Conservation (phyloP, 2,888 invertebrate species). For the Oscheius sp. region DNA sequence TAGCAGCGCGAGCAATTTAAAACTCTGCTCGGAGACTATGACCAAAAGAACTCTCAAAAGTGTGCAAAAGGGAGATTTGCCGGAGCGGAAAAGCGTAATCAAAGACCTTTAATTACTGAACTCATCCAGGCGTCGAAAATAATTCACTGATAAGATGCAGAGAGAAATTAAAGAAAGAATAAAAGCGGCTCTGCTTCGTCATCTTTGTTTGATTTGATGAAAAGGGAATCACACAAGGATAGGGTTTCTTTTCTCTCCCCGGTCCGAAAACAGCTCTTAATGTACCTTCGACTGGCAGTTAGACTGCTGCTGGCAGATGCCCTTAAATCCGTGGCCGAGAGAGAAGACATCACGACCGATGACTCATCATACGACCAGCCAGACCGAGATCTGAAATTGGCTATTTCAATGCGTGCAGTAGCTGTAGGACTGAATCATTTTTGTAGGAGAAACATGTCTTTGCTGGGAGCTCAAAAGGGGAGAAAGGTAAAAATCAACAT, state of each 20-base stretch:
- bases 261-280: conserved; percentile 1
- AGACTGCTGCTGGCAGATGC: conserved; percentile 21
- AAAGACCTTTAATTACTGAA: background rate
- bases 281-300: conserved; percentile 11
- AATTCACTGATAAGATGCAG: background rate
- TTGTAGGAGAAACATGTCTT: conserved; percentile 10
- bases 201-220: conserved; percentile 6
- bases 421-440: no score
- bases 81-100: no score
- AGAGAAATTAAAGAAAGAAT: background rate
- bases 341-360: conserved; percentile 51
- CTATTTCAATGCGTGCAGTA: background rate
- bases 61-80: no score
- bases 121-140: background rate
- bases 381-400: conserved; percentile 51
- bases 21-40: no score
- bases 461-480: background rate
- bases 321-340: conserved; percentile 54
- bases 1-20: background rate
- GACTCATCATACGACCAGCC: conserved; percentile 54
- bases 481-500: conserved; percentile 3
- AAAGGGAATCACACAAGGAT: background rate
- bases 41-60: no score
- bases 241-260: background rate
- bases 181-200: background rate